Evolutionary conservation across 2,888 invertebrate genomes (phyloP).

Genomic region (Celastrina argiolus): DNA sequence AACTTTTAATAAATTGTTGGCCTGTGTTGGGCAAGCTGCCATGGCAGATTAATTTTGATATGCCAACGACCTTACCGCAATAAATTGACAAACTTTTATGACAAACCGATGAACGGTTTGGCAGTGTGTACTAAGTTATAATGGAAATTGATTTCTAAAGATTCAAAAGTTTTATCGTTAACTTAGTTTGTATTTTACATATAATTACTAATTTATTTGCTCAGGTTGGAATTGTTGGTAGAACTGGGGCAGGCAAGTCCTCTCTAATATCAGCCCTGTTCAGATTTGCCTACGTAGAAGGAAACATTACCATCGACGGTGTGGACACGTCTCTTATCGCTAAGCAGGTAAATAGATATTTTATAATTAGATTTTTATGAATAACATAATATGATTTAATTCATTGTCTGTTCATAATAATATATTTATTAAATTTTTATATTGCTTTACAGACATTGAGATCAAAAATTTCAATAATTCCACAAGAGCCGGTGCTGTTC

Average conservation of each 20-base stretch:
- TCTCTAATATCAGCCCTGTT: constrained; percentile 84
- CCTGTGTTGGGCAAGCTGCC: not conserved
- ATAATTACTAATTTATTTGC: constrained; percentile 25
- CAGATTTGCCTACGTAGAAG: constrained; percentile 80
- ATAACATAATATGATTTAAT: not conserved
- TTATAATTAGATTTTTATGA: not conserved
- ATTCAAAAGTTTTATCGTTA: not conserved
- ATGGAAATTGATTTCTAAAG: not conserved
- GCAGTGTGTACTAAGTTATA: not conserved
- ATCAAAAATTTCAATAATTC: constrained; percentile 81
- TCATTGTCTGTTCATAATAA: not conserved
- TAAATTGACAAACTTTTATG: constrained; percentile 9
- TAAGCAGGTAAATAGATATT: constrained; percentile 58
- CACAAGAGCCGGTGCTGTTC: constrained; percentile 91
- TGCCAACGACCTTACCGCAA: constrained; percentile 7
- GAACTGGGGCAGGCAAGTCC: constrained; percentile 87
- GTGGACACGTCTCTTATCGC: constrained; percentile 77
- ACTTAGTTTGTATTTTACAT: not conserved
- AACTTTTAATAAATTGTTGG: not conserved
- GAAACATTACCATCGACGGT: constrained; percentile 81
- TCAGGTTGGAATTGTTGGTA: constrained; percentile 85
- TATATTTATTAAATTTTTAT: not conserved
- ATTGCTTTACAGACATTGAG: constrained; percentile 74
- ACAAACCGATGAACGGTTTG: constrained; percentile 13
- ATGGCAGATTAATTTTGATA: constrained; percentile 10